Conservation (phyloP, 2,113 vertebrate genomes). For the Aspiorhynchus laticeps region DNA sequence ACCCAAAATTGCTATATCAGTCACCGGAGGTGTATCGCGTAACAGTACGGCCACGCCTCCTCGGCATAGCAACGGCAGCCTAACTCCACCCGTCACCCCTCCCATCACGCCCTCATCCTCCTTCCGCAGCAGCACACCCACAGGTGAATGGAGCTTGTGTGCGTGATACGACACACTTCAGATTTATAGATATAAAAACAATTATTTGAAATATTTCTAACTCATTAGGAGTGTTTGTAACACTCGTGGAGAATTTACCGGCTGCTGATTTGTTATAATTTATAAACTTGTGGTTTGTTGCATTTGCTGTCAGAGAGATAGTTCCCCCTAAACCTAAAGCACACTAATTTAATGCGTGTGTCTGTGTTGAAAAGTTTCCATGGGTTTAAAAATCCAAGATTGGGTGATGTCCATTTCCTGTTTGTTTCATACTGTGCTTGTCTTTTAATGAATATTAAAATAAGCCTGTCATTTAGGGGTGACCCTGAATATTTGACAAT, state of each 20-base stretch:
- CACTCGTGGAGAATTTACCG: conserved; percentile 51
- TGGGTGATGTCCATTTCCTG: not conserved
- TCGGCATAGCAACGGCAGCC: conserved; percentile 97
- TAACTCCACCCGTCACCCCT: conserved; percentile 97
- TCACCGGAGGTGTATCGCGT: conserved; percentile 90
- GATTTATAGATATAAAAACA: not conserved
- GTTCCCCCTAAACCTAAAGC: not conserved
- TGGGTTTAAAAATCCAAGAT: not conserved
- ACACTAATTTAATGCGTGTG: not conserved
- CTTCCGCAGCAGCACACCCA: conserved; percentile 97
- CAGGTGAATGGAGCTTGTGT: conserved; percentile 79
- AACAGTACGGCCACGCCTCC: conserved; percentile 96
- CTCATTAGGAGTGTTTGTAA: conserved; percentile 14
- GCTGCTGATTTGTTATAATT: not conserved
- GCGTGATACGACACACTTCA: not conserved
- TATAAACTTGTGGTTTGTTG: not conserved
- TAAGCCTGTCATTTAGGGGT: too few relatives aligned
- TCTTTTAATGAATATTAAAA: not conserved
- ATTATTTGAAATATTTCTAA: not conserved
- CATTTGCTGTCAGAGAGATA: conserved; percentile 14
- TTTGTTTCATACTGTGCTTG: not conserved
- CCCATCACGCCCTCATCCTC: conserved; percentile 98
- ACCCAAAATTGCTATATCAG: conserved; percentile 92
- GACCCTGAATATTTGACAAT: too few relatives aligned
- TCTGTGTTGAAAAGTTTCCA: not conserved